phyloP scores from a whole-genome alignment of 2,888 invertebrate species.

The Agriopis aurantiaria region DNA sequence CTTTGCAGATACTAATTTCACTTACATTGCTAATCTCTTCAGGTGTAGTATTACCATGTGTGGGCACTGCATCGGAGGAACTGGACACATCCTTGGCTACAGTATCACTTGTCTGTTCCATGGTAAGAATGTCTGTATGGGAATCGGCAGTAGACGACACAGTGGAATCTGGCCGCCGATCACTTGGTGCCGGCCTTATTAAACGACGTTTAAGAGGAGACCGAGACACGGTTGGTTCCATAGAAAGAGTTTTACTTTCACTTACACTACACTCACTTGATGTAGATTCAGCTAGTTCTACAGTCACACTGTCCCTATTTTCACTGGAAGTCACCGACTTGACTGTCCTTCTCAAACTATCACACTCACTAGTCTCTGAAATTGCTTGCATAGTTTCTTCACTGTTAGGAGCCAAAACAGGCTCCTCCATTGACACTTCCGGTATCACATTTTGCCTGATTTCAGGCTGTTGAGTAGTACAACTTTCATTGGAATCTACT shows the following conservation, averaged over 20 bases:
- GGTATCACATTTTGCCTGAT: slow-evolving; percentile 38
- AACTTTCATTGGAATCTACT: slow-evolving; percentile 46
- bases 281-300: slow-evolving; percentile 82
- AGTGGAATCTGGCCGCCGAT: slow-evolving; percentile 78
- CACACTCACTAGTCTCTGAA: slow-evolving; percentile 66
- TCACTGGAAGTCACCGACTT: slow-evolving; percentile 81
- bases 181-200: slow-evolving; percentile 74
- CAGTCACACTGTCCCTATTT: slow-evolving; percentile 74
- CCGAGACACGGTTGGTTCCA: slow-evolving; percentile 60
- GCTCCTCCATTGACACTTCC: slow-evolving; percentile 29
- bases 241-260: slow-evolving; percentile 61
- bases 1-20: slow-evolving; percentile 83
- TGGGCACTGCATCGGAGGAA: slow-evolving; percentile 78
- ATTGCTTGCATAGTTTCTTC: slow-evolving; percentile 63
- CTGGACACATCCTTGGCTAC: slow-evolving; percentile 80
- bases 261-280: slow-evolving; percentile 81
- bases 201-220: slow-evolving; percentile 74
- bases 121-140: slow-evolving; percentile 59
- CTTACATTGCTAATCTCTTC: slow-evolving; percentile 80
- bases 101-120: slow-evolving; percentile 65
- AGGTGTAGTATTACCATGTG: slow-evolving; percentile 74
- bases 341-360: slow-evolving; percentile 69
- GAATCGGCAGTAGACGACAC: slow-evolving; percentile 81
- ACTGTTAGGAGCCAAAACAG: slow-evolving; percentile 60
- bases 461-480: slow-evolving; percentile 29